phyloP scores from a whole-genome alignment of 2,888 invertebrate genomes.

The Trissolcus japonicus region DNA sequence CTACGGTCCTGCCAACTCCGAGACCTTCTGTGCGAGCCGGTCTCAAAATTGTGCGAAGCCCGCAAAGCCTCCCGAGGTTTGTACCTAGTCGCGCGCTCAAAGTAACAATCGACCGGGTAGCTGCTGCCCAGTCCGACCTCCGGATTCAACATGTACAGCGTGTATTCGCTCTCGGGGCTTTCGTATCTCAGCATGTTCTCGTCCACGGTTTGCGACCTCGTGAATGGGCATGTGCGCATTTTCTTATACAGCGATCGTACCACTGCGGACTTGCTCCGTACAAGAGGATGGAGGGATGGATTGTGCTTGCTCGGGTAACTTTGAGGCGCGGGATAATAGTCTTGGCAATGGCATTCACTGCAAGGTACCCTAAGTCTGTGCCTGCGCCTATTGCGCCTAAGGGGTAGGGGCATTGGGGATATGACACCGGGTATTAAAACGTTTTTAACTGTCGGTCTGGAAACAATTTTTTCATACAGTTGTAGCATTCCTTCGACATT shows the following conservation, averaged over 20 bases:
- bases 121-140: constrained; percentile 59
- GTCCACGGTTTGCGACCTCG: constrained; percentile 75
- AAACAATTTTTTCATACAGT: constrained; percentile 74
- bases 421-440: constrained; percentile 76
- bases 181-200: constrained; percentile 73
- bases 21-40: constrained; percentile 55
- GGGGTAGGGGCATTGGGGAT: constrained; percentile 74
- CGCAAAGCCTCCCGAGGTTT: constrained; percentile 59
- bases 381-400: constrained; percentile 76
- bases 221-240: constrained; percentile 73
- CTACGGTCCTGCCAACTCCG: constrained; percentile 66
- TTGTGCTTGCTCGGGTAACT: constrained; percentile 66
- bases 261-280: constrained; percentile 77
- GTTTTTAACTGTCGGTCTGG: constrained; percentile 77
- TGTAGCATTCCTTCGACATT: constrained; percentile 61
- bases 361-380: constrained; percentile 76
- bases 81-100: no score
- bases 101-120: constrained; percentile 71
- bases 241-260: constrained; percentile 75
- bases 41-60: constrained; percentile 55
- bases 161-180: constrained; percentile 73
- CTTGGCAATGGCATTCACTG: constrained; percentile 74
- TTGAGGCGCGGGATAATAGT: constrained; percentile 69
- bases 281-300: constrained; percentile 69
- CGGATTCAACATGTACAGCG: constrained; percentile 67